phyloP scores from a whole-genome alignment of 2,888 invertebrate species.

The Eurytoma californica region DNA sequence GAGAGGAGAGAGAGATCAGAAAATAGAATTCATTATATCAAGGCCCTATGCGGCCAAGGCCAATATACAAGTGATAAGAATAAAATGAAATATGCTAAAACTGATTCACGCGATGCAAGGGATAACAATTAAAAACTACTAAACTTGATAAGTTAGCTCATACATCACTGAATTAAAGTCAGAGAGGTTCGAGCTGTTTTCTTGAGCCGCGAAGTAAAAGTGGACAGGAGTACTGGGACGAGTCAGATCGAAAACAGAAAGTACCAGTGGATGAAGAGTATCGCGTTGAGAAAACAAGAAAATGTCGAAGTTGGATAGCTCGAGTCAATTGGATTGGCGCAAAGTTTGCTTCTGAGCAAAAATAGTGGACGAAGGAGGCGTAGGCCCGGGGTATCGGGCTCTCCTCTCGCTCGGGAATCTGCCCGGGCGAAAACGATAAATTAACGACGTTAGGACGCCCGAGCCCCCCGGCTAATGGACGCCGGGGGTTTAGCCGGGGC shows the following conservation, averaged over 20 bases:
- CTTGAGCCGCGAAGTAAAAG: too few relatives aligned
- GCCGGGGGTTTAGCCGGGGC: constrained; percentile 11
- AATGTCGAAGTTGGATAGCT: constrained; percentile 51
- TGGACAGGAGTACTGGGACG: neutral
- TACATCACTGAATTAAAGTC: too few relatives aligned
- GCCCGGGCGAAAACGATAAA: constrained; percentile 40
- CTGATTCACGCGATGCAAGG: too few relatives aligned
- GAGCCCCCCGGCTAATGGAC: constrained; percentile 22
- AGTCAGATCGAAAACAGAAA: neutral
- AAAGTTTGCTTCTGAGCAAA: constrained; percentile 54
- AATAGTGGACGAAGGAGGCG: neutral
- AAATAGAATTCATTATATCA: too few relatives aligned
- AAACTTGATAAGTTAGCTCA: too few relatives aligned
- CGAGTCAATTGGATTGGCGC: constrained; percentile 58
- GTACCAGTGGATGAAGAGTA: constrained; percentile 21
- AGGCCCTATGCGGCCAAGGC: too few relatives aligned
- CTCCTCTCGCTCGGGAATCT: constrained; percentile 1
- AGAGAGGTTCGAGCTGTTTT: too few relatives aligned
- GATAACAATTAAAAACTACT: too few relatives aligned
- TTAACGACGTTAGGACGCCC: constrained; percentile 36
- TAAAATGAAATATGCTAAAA: too few relatives aligned
- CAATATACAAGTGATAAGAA: too few relatives aligned
- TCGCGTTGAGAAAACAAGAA: constrained; percentile 37
- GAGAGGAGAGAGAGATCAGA: too few relatives aligned
- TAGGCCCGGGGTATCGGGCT: constrained; percentile 2